Percentiles rank a stretch among this genome's conserved stretches.
Conservation (phyloP, 2,888 invertebrate species). For the Heliconius sara region DNA sequence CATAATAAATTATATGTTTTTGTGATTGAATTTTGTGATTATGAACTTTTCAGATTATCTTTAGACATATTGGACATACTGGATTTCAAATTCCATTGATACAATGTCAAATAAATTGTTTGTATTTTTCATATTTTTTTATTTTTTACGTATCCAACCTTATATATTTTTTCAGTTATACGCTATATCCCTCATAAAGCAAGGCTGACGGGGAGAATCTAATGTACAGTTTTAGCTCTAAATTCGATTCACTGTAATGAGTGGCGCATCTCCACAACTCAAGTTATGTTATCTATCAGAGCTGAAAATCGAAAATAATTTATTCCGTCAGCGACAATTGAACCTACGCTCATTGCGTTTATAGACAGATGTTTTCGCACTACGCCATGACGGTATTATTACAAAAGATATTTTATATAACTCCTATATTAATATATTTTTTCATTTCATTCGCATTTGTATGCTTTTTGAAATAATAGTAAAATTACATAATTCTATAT, state of each 20-base stretch:
- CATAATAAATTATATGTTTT: neutral
- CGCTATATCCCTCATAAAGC: neutral
- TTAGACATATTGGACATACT: too few species aligned
- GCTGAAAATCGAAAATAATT: neutral
- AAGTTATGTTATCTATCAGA: neutral
- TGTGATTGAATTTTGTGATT: too few species aligned
- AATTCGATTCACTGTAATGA: neutral
- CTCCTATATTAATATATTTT: neutral
- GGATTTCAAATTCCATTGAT: neutral
- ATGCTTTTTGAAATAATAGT: neutral
- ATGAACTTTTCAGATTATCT: too few species aligned
- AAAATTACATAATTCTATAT: neutral
- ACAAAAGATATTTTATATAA: neutral
- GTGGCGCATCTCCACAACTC: neutral
- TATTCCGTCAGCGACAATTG: neutral
- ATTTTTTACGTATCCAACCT: too few species aligned
- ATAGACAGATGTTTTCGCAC: too few species aligned
- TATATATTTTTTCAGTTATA: neutral
- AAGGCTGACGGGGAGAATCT: too few species aligned
- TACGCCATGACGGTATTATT: too few species aligned
- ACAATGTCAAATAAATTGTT: too few species aligned
- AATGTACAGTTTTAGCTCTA: too few species aligned
- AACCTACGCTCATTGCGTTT: neutral
- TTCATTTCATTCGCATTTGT: neutral
- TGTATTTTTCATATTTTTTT: too few species aligned